phyloP scores from a whole-genome alignment of 2,888 invertebrate genomes.

The Tipula unca region DNA sequence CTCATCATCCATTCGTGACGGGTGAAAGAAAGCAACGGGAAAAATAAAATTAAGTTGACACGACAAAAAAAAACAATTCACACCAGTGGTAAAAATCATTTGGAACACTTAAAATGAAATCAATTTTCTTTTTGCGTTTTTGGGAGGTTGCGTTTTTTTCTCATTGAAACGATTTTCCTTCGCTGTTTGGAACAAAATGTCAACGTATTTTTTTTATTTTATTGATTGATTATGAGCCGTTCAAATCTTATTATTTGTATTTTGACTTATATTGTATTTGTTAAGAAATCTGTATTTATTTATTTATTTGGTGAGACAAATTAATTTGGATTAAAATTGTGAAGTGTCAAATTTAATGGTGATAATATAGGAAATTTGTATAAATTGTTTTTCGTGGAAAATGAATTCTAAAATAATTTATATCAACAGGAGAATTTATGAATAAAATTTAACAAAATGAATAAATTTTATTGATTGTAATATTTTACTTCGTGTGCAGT shows the following conservation, averaged over 20 bases:
- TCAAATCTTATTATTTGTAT: neutral
- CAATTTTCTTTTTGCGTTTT: neutral
- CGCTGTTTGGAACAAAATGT: neutral
- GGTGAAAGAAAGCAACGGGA: neutral
- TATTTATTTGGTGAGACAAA: neutral
- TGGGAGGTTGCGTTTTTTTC: neutral
- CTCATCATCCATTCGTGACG: neutral
- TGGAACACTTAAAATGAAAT: neutral
- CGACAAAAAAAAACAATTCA: neutral
- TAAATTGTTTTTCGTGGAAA: neutral
- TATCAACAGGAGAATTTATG: neutral
- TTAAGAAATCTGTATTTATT: neutral
- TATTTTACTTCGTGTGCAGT: no score
- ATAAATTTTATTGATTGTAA: no score
- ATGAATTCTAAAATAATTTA: neutral
- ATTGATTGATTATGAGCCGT: neutral
- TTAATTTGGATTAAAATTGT: no score
- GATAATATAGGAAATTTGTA: neutral
- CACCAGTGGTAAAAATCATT: neutral
- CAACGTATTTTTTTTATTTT: neutral
- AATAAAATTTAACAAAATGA: no score
- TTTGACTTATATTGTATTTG: neutral
- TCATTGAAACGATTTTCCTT: neutral
- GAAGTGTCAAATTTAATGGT: neutral
- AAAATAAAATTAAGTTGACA: neutral